Conservation (phyloP, 2,113 vertebrate species). For the Pelecanus crispus region DNA sequence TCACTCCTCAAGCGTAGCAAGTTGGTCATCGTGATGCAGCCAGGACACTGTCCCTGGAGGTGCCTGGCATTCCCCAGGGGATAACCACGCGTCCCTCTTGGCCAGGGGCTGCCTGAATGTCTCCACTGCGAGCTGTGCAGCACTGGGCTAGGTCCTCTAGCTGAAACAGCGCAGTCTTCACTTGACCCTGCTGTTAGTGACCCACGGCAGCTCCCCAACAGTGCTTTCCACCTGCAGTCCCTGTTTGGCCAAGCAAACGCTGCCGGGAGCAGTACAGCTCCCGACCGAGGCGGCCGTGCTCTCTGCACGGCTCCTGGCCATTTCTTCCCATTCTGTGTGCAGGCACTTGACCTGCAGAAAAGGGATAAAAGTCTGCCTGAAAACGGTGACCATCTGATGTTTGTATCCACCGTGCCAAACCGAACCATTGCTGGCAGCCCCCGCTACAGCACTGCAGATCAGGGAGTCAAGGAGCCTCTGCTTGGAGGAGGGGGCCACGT, state of each 20-base stretch:
- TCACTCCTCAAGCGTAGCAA: background rate
- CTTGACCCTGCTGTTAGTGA: background rate
- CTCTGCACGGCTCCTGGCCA: background rate
- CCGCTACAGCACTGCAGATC: background rate
- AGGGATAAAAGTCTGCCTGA: no score
- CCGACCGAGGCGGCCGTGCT: background rate
- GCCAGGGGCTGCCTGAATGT: background rate
- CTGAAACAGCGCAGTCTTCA: background rate
- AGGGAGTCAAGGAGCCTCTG: no score
- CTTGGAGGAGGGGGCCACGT: background rate
- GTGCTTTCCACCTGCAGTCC: background rate
- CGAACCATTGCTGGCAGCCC: background rate
- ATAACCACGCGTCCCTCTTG: background rate
- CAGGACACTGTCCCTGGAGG: background rate
- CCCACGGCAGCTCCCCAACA: background rate
- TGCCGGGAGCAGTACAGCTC: background rate
- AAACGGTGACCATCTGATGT: fast-evolving
- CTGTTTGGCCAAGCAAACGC: background rate
- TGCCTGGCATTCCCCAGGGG: background rate
- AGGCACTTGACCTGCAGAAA: background rate
- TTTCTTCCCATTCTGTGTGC: background rate
- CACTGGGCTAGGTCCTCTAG: background rate
- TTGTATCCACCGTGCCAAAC: background rate
- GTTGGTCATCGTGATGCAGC: background rate
- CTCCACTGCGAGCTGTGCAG: background rate